Evolutionary conservation across 2,113 vertebrate genomes (phyloP).

Genomic region (Pollachius pollachius): DNA sequence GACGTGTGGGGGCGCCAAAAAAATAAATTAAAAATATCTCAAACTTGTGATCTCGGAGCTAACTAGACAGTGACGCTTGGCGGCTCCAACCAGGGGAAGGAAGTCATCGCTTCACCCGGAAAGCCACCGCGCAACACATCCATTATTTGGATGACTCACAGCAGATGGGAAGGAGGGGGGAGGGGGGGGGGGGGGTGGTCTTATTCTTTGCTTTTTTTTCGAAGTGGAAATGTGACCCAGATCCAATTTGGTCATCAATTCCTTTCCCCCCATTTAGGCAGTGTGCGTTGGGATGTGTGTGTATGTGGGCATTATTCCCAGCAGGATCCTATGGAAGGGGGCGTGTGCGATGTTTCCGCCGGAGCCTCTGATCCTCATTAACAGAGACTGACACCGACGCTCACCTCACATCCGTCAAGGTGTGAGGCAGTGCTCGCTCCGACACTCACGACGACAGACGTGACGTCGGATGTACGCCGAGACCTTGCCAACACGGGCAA

Average conservation of each 20-base stretch:
- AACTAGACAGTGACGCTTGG: neutral
- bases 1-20: too few relatives aligned
- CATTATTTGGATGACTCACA: constrained; percentile 45
- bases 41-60: constrained; percentile 7
- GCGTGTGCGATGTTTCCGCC: constrained; percentile 54
- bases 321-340: constrained; percentile 52
- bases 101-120: constrained; percentile 16
- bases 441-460: constrained; percentile 2
- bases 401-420: constrained; percentile 45
- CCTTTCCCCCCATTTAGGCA: constrained; percentile 70
- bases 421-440: constrained; percentile 16
- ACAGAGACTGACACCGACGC: constrained; percentile 57
- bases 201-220: constrained; percentile 5
- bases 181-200: constrained; percentile 18
- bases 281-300: neutral
- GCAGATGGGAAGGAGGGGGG: constrained; percentile 40
- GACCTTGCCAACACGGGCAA: too few relatives aligned
- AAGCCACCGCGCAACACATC: neutral
- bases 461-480: too few relatives aligned
- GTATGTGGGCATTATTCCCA: constrained; percentile 54
- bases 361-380: constrained; percentile 64
- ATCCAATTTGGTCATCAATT: constrained; percentile 68
- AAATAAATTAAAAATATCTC: constrained; percentile 10
- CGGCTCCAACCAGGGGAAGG: constrained; percentile 2
- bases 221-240: constrained; percentile 64